Evolutionary conservation across 2,113 vertebrate species (phyloP).

Genomic region (Dipodomys ordii): DNA sequence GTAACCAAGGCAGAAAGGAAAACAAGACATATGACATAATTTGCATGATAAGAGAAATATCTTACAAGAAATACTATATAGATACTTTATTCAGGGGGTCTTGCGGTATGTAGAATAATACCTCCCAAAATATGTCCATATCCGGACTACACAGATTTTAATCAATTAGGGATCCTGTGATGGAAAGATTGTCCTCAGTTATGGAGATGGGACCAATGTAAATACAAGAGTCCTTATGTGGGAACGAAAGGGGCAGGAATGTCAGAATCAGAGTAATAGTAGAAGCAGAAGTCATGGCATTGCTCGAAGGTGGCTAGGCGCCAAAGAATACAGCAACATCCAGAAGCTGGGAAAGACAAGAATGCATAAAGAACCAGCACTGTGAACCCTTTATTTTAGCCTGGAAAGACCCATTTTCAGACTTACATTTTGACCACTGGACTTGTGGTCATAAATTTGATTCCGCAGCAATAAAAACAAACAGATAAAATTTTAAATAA

Average conservation of each 20-base stretch:
- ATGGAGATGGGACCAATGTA: not conserved
- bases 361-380: not conserved
- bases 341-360: slow-evolving; percentile 3
- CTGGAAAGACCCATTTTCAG: not conserved
- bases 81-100: not conserved
- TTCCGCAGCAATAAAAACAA: slow-evolving; percentile 30
- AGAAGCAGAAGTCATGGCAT: not conserved
- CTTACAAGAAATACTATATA: not conserved
- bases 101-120: not conserved
- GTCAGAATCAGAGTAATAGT: not conserved
- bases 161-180: not conserved
- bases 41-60: not conserved
- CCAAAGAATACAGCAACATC: not conserved
- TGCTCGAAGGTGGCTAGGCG: not conserved
- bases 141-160: not conserved
- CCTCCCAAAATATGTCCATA: not conserved
- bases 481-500: not conserved
- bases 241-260: not conserved
- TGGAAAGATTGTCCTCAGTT: not conserved
- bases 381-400: not conserved
- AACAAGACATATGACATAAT: not conserved
- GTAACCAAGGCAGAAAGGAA: slow-evolving; percentile 14
- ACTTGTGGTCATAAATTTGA: not conserved
- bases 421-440: slow-evolving; percentile 33
- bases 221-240: not conserved